Percentiles rank a stretch among this genome's conserved stretches.
These are phyloP conservation scores for Ostrea edulis DNA, from an alignment of 1,140 invertebrate species.

Conservation along the genomic window DNA sequence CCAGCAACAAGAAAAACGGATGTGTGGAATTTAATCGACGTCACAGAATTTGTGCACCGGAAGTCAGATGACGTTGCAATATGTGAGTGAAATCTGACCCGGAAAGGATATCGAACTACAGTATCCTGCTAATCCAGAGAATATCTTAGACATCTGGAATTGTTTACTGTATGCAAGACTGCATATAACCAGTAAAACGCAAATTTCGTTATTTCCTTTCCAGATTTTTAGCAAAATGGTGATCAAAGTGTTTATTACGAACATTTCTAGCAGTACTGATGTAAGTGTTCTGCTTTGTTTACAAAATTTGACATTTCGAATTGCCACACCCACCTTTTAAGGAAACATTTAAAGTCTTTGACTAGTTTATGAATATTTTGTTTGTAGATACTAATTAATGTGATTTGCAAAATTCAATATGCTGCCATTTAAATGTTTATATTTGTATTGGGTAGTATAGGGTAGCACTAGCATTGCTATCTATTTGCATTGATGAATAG, in stretches of 20 bases:
- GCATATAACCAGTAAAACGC: background rate
- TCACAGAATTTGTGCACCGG: conserved; percentile 53
- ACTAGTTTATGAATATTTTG: too few relatives aligned
- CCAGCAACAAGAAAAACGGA: conserved; percentile 68
- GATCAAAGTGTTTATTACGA: conserved; percentile 59
- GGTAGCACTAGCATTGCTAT: too few relatives aligned
- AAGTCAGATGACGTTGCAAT: conserved; percentile 38
- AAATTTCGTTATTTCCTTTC: background rate
- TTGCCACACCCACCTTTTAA: conserved; percentile 47
- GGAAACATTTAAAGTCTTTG: background rate
- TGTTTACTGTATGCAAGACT: conserved; percentile 19
- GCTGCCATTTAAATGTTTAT: too few relatives aligned
- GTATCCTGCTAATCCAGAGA: conserved; percentile 44
- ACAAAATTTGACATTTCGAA: conserved; percentile 48
- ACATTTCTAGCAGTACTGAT: conserved; percentile 51
- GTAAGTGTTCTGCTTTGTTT: conserved; percentile 52
- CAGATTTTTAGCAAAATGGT: conserved; percentile 51
- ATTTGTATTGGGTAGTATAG: too few relatives aligned
- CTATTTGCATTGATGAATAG: too few relatives aligned
- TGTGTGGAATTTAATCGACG: conserved; percentile 50
- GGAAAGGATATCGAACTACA: conserved; percentile 40
- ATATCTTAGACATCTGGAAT: conserved; percentile 52
- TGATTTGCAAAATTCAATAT: too few relatives aligned
- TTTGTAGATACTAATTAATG: too few relatives aligned
- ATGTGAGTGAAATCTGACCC: conserved; percentile 48